A percentile compares a stretch with the other conserved stretches of the same genome.
phyloP scores from a whole-genome alignment of 2,113 vertebrate species.

The Rhizomys pruinosus region DNA sequence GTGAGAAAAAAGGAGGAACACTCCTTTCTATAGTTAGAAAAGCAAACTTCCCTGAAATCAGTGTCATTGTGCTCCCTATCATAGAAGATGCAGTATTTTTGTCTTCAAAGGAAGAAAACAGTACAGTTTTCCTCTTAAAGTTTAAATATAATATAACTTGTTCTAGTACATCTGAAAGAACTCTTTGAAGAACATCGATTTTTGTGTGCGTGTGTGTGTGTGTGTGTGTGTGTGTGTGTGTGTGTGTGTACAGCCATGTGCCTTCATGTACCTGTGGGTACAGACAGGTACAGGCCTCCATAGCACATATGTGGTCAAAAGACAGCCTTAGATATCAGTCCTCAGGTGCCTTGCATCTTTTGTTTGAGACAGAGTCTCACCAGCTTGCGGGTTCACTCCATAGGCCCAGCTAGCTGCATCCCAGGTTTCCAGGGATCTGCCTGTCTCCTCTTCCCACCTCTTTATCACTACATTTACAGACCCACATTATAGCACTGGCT shows the following conservation, averaged over 20 bases:
- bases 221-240: not conserved
- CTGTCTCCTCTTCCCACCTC: no score
- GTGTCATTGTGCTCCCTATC: slow-evolving; percentile 6
- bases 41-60: slow-evolving; percentile 43
- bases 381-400: not conserved
- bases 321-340: not conserved
- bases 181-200: not conserved
- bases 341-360: not conserved
- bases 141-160: slow-evolving; percentile 33
- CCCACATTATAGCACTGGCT: not conserved
- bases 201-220: not conserved
- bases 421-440: not conserved
- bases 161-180: not conserved
- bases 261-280: not conserved
- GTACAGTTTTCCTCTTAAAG: not conserved
- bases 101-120: slow-evolving; percentile 12
- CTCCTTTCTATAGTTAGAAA: slow-evolving; percentile 65
- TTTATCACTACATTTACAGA: not conserved
- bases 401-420: not conserved
- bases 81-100: slow-evolving; percentile 36
- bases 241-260: not conserved
- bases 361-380: not conserved
- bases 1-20: slow-evolving; percentile 23
- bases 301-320: not conserved
- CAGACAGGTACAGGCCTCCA: no score